These are phyloP conservation scores for Exephanes ischioxanthus DNA, from an alignment of 2,888 invertebrate species.

Conservation along the genomic window DNA sequence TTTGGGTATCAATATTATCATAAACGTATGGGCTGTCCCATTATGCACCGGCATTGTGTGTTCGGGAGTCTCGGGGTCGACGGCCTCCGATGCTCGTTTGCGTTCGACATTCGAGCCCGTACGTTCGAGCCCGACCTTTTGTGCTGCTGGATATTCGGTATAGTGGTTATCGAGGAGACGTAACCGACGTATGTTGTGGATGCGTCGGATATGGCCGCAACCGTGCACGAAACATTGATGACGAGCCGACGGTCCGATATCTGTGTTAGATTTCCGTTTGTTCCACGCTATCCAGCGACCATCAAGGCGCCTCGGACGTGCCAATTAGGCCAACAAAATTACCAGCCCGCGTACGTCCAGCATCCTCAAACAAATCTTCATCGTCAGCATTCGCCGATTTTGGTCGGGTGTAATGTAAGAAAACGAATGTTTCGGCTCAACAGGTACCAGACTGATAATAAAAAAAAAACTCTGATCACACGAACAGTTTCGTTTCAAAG, in stretches of 20 bases:
- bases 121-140: not conserved
- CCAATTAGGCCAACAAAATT: not conserved
- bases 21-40: constrained; percentile 64
- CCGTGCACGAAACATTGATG: not conserved
- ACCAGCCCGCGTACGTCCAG: not conserved
- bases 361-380: too few species aligned
- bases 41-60: constrained; percentile 67
- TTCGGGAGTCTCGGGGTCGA: constrained; percentile 57
- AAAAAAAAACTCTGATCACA: not conserved
- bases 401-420: too few species aligned
- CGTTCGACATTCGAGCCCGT: constrained; percentile 40
- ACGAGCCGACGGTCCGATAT: not conserved
- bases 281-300: not conserved
- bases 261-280: not conserved
- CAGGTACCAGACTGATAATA: not conserved
- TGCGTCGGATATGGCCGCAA: not conserved
- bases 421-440: not conserved
- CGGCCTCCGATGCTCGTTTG: constrained; percentile 47
- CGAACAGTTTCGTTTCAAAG: not conserved
- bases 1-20: constrained; percentile 66
- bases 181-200: not conserved
- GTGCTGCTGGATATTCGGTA: constrained; percentile 1
- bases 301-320: not conserved
- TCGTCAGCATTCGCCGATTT: too few species aligned
- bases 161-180: not conserved